phyloP scores from a whole-genome alignment of 2,888 invertebrate genomes.

The Eupithecia tripunctaria region DNA sequence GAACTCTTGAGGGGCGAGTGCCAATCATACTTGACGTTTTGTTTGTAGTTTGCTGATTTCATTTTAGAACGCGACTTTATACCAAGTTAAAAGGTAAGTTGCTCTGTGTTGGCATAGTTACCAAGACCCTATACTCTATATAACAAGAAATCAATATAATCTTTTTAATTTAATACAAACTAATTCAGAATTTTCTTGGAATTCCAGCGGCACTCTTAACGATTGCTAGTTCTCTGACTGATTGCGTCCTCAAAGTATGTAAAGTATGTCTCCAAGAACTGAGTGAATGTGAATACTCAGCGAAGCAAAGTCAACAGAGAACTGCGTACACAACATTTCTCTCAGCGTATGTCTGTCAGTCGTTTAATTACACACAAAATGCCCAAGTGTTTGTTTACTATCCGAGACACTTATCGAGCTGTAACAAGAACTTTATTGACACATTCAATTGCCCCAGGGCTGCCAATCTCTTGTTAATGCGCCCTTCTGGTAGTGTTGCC shows the following conservation, averaged over 20 bases:
- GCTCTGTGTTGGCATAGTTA: background rate
- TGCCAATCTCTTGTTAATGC: conserved; percentile 39
- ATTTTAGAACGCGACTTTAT: background rate
- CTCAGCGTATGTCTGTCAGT: conserved; percentile 45
- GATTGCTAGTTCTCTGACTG: conserved; percentile 15
- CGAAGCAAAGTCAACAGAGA: conserved; percentile 19
- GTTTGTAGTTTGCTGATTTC: background rate
- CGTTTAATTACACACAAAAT: conserved; percentile 78
- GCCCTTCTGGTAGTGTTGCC: conserved; percentile 10
- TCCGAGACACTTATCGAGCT: conserved; percentile 69
- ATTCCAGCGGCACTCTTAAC: background rate
- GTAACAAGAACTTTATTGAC: conserved; percentile 73
- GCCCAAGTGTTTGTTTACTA: conserved; percentile 69
- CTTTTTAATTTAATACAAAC: background rate
- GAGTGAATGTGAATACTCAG: conserved; percentile 19
- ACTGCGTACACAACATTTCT: conserved; percentile 36
- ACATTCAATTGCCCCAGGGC: conserved; percentile 62
- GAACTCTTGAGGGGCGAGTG: too few relatives aligned
- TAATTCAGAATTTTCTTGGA: background rate
- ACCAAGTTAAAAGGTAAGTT: background rate
- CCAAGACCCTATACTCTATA: background rate
- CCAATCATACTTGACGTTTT: too few relatives aligned
- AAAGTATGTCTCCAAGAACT: conserved; percentile 28
- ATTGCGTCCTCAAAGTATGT: conserved; percentile 21
- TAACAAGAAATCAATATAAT: background rate